These are phyloP conservation scores for Mythimna vitellina DNA, from an alignment of 2,888 invertebrate genomes.

Conservation along the genomic window DNA sequence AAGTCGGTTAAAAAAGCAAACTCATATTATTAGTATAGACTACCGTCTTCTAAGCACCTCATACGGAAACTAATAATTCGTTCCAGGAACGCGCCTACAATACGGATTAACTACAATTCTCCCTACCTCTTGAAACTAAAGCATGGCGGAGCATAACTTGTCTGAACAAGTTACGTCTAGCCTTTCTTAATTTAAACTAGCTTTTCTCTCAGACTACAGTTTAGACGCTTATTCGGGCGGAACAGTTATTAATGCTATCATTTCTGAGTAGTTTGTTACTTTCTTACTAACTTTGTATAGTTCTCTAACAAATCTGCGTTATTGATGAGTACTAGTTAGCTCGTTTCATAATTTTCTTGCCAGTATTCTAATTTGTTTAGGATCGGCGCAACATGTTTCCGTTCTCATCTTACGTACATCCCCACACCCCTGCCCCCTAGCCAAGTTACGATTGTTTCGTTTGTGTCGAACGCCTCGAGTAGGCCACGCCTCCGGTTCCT, in stretches of 20 bases:
- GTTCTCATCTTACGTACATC: too few species aligned
- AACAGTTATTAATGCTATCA: constrained; percentile 20
- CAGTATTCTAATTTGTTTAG: too few species aligned
- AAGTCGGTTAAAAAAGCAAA: too few species aligned
- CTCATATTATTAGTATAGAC: too few species aligned
- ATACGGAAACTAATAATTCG: not conserved
- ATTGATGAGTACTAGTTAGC: not conserved
- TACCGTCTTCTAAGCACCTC: not conserved
- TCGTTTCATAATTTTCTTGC: not conserved
- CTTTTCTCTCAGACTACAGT: constrained; percentile 14
- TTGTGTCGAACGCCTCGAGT: too few species aligned
- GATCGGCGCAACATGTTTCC: too few species aligned
- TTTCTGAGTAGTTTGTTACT: not conserved
- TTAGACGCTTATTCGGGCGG: constrained; percentile 23
- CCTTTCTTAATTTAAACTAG: constrained; percentile 54
- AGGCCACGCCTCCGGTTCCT: too few species aligned
- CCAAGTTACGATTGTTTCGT: too few species aligned
- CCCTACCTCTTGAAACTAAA: constrained; percentile 18
- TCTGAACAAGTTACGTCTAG: constrained; percentile 51
- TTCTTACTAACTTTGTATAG: not conserved
- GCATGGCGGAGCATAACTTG: constrained; percentile 53
- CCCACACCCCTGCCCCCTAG: too few species aligned
- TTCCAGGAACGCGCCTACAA: constrained; percentile 15
- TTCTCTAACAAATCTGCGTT: not conserved
- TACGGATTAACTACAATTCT: constrained; percentile 8